A percentile compares a stretch with the other conserved stretches of the same genome.
These are phyloP conservation scores for Axinella damicornis DNA, from an alignment of 37 sponge, comb jelly and placozoan genomes.

Conservation along the genomic window DNA sequence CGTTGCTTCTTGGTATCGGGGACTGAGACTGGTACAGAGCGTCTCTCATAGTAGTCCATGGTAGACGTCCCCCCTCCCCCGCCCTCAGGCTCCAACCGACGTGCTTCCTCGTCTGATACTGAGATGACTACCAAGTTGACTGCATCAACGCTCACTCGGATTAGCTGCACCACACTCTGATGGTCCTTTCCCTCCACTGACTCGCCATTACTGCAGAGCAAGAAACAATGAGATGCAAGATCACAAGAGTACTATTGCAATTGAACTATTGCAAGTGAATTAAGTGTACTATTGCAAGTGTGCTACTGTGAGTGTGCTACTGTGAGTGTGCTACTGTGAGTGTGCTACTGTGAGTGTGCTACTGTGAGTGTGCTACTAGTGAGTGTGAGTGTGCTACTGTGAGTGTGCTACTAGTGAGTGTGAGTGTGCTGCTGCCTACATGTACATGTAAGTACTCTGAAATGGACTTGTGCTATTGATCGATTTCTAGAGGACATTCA, in stretches of 20 bases:
- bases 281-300: background rate
- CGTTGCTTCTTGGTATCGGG: conserved; percentile 63
- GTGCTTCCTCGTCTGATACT: conserved; percentile 88
- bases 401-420: no score
- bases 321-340: no score
- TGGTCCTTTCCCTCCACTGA: conserved; percentile 88
- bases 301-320: no score
- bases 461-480: no score
- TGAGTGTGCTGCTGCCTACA: no score
- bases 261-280: background rate
- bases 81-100: conserved; percentile 79
- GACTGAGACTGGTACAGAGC: conserved; percentile 80
- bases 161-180: conserved; percentile 87
- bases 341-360: no score
- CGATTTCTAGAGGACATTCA: no score
- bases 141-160: conserved; percentile 66
- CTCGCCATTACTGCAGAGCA: conserved; percentile 63
- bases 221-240: background rate
- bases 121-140: conserved; percentile 73
- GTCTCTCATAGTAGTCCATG: conserved; percentile 75
- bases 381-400: no score
- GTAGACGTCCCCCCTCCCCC: conserved; percentile 4
- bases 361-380: no score
- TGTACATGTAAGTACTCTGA: no score
- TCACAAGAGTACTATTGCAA: background rate